These are phyloP conservation scores for Drosophila lacteicornis DNA, from an alignment of 1,140 invertebrate genomes.

Conservation along the genomic window DNA sequence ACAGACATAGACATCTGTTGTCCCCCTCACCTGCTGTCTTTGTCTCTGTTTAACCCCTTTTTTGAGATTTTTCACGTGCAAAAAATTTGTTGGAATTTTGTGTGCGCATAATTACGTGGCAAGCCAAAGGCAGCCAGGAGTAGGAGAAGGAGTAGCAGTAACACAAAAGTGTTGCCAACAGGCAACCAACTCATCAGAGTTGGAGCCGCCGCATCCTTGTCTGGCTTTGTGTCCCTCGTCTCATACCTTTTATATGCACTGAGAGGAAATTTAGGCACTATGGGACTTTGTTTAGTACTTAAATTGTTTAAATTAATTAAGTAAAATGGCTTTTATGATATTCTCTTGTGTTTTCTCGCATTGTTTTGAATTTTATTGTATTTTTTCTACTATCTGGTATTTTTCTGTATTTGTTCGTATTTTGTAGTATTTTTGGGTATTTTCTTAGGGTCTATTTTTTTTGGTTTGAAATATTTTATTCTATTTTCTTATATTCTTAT, in stretches of 20 bases:
- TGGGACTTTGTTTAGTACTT: background rate
- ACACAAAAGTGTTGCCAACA: constrained; percentile 69
- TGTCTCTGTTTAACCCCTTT: constrained; percentile 23
- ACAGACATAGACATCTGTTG: constrained; percentile 42
- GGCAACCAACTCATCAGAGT: constrained; percentile 52
- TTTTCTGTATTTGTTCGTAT: background rate
- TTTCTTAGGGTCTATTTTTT: no score
- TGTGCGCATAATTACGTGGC: constrained; percentile 77
- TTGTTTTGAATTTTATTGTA: background rate
- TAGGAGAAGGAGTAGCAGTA: constrained; percentile 8
- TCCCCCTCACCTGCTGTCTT: constrained; percentile 1
- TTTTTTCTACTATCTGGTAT: no score
- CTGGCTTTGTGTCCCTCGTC: constrained; percentile 15
- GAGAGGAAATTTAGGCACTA: background rate
- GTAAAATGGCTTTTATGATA: no score
- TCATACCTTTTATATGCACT: background rate
- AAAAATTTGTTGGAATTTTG: constrained; percentile 63
- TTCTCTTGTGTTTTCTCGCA: background rate
- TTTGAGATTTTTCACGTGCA: constrained; percentile 62
- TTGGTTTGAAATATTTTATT: no score
- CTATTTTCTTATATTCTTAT: background rate
- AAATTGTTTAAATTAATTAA: background rate
- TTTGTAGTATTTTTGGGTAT: background rate
- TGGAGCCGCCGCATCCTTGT: constrained; percentile 40
- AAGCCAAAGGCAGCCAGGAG: constrained; percentile 32